A percentile compares a stretch with the other conserved stretches of the same genome.
phyloP scores from a whole-genome alignment of 2,888 invertebrate species.

The Cyclophora punctaria region DNA sequence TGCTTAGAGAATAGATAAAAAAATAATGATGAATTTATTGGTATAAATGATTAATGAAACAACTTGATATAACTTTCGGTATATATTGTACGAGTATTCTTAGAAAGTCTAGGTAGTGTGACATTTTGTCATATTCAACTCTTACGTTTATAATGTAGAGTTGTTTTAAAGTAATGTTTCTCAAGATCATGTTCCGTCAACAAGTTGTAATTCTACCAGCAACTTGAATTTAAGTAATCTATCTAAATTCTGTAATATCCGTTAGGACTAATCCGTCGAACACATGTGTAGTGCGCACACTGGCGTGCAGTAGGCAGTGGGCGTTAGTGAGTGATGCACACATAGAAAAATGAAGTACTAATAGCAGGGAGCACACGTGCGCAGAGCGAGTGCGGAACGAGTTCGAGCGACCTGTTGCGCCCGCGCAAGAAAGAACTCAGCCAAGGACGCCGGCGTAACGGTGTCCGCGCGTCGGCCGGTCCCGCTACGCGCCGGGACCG shows the following conservation, averaged over 20 bases:
- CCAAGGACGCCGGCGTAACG: conserved; percentile 74
- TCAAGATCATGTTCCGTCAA: conserved; percentile 8
- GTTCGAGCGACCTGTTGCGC: conserved; percentile 67
- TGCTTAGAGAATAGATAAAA: too few relatives aligned
- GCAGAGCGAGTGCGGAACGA: conserved; percentile 51
- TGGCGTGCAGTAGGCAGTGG: conserved; percentile 5
- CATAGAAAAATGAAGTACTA: conserved; percentile 21
- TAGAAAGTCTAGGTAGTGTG: too few relatives aligned
- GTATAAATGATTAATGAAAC: too few relatives aligned
- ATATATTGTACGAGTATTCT: too few relatives aligned
- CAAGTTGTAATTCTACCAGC: conserved; percentile 15
- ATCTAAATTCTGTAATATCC: conserved; percentile 71
- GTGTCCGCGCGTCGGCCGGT: conserved; percentile 35
- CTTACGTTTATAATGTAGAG: too few relatives aligned
- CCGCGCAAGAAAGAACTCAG: conserved; percentile 71
- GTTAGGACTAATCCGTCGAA: conserved; percentile 58
- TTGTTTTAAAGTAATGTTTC: background rate
- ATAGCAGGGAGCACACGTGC: conserved; percentile 51
- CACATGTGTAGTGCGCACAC: conserved; percentile 12
- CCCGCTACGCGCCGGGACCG: conserved; percentile 33
- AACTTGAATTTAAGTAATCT: conserved; percentile 42
- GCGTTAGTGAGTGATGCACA: conserved; percentile 19
- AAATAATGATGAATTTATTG: too few relatives aligned
- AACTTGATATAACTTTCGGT: too few relatives aligned
- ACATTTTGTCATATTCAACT: background rate